Base-by-base conservation (phyloP, 2,113 vertebrate species). In the Archocentrus centrarchus region DNA sequence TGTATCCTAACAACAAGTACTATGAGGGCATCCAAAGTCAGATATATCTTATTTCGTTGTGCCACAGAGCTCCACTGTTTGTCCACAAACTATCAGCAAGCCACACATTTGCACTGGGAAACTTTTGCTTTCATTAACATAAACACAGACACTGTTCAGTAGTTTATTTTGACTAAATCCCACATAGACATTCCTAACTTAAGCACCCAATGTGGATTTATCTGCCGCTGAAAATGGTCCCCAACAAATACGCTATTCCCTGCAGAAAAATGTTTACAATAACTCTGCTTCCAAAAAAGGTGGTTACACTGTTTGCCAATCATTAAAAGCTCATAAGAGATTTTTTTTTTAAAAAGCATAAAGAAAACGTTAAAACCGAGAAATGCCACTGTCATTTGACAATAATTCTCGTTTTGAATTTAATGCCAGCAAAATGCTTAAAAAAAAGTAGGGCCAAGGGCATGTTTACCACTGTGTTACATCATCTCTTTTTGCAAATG, bases 21-120 rank as follows among this genome's bases (percentile, higher is more conserved):
- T 55, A 17, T 59, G 27, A 59, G 55, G 37, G 15, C 14, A 66
- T 66, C 53, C 35, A 50, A 77, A 68, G 58, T 10, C 37, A 68
- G 75, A 59, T 68, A 58, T 15, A 75, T 85, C 20, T 32, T 47
- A 39, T 58, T 24, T 0, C 0, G 7, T 14, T 75, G 35, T 68
- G 62, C 63, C 53, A 59, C 13, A 59, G 20, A 64, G 62, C 76
- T 11, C 41, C 15, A 14, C 37, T 82, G 50, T 75, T 77, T 47
- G 24, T 61, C 22, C 13, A 78, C 27, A 82, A 81, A 50, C 58
- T 61, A 78, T 82, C 39, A 6, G 44, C 78, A 55, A 75, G n/a
- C 59, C 60, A 47, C 17, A 62, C 47, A 37, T 32, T 77, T 78
- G 15, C 57, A 0, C 55, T 64, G 35, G 3, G 27, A 15, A 55